Base-by-base conservation (phyloP, 2,888 invertebrate genomes). In the Drosophila imparisetae region DNA sequence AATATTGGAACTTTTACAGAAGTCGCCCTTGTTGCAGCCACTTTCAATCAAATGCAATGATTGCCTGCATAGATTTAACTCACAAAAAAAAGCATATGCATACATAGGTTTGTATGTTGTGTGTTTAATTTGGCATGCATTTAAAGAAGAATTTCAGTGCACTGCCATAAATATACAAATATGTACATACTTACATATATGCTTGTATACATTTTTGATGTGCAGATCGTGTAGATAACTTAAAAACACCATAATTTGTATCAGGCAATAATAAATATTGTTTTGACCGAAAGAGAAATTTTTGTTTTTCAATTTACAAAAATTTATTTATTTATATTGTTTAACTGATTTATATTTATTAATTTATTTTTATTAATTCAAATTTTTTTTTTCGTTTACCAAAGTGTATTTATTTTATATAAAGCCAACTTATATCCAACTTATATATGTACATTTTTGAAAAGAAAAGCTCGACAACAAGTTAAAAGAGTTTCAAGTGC, bases 21-120 rank as follows among this genome's bases (percentile, higher is more conserved):
- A 78, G 24, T 52, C 21, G 15, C 40, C 54, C n/a, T 36, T 61
- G 29, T 24, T 10, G 11, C 18, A 27, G 21, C 45, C 11, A 50
- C 24, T 27, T n/a, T 45, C 21, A n/a, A 29, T 15, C n/a, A 42
- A 62, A 45, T 50, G 65, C 55, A 67, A 75, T 78, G 80, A 38
- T 67, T 65, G 55, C 48, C 18, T 75, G 8, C 55, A 75, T 68
- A 74, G 34, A 66, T 69, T 74, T 85, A 87, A 87, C 82, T 84
- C 64, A 34, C 34, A 27, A 40, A 48, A 30, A 63, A 55, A 18
- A 29, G 34, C 30, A 29, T 40, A 45, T 1, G 29, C 11, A 42
- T 32, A 11, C 21, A 48, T 18, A n/a, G 0, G 36, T 40, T 21
- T 45, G 21, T 48, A 29, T 21, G 13, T 40, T 18, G 50, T 49